Percentiles rank a stretch among this genome's conserved stretches.
Evolutionary conservation across 2,113 vertebrate species (phyloP).

Genomic region (Hypomesus transpacificus): DNA sequence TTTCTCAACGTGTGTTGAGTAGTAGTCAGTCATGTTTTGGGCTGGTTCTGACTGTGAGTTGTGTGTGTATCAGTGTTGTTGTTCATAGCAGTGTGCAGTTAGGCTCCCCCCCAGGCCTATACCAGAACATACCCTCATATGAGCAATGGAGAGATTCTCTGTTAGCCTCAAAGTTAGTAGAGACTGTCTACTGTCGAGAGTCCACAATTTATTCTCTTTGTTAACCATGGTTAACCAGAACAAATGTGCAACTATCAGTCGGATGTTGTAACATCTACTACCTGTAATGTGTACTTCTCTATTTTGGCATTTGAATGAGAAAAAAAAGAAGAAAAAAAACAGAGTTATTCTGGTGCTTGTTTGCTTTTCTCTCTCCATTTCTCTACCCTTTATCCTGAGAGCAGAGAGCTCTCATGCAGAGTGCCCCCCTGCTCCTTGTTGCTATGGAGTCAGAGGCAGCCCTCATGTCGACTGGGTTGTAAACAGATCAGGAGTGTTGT

Average conservation of each 20-base stretch:
- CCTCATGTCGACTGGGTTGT: conserved; percentile 69
- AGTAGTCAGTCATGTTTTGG: background rate
- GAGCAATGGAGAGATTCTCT: background rate
- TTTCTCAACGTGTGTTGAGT: background rate
- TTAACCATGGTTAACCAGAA: background rate
- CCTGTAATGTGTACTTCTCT: conserved; percentile 6
- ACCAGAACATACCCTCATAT: background rate
- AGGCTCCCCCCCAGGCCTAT: background rate
- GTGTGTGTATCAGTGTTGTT: background rate
- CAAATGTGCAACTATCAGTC: conserved; percentile 1
- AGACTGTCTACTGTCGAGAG: background rate
- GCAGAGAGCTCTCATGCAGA: conserved; percentile 45
- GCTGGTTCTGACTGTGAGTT: background rate
- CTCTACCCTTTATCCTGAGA: conserved; percentile 43
- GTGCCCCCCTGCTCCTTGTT: conserved; percentile 58
- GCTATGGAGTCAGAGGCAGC: conserved; percentile 71
- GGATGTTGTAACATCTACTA: conserved; percentile 11
- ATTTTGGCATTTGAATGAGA: background rate
- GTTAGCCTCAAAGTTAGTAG: background rate
- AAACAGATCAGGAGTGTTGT: conserved; percentile 74
- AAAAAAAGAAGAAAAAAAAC: background rate
- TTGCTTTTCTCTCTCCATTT: conserved; percentile 18
- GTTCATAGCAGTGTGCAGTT: too few relatives aligned
- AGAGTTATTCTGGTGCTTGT: background rate
- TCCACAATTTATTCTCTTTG: background rate